Evolutionary conservation across 1,140 invertebrate genomes (phyloP), one percentile per base, ranked within the genome.

Genomic region (Spodoptera litura): DNA sequence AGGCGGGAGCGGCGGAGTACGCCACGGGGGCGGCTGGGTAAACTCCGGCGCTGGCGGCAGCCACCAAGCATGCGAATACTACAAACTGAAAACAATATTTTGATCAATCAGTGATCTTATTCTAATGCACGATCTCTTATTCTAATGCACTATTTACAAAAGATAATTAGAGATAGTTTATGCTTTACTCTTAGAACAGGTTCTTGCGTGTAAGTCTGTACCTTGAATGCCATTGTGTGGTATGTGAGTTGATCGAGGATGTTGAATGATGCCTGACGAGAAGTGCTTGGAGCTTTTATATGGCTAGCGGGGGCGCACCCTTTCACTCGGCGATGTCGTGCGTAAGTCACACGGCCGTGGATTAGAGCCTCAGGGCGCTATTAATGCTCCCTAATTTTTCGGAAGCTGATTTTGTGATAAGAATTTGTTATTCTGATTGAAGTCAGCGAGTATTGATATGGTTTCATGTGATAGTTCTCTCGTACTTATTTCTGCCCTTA

Each of bases 141-240:
- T 44, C 10, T n/a, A n/a, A n/a, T 44, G n/a, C 61, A 62, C 38
- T 64, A 49, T 49, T 64, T 31, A n/a, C 4, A 49, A 49, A 13
- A 64, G n/a, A 11, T 3, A 11, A 6, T 38, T 64, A 20, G 13
- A 0, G 31, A 15, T 53, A 49, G 49, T 13, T 13, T 13, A 15
- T 44, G 53, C 8, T 52, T 44, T 44, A 72, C 73, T 79, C 25
- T 6, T 27, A 10, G 11, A 10, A 27, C 51, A 35, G 4, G 25
- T 55, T 27, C 49, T 51, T 27, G 27, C 31, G 59, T 31, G 11
- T 9, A 0, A 15, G 35, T 31, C 31, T 15, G 51, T 91, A 93
- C 92, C 92, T 93, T 92, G 86, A 89, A 92, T 87, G 89, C 92
- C 92, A 93, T 93, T 89, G 83, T 89, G 83, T 84, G 68, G 78